Conservation (phyloP, 2,113 vertebrate species). For the Dolichotis patagonum region DNA sequence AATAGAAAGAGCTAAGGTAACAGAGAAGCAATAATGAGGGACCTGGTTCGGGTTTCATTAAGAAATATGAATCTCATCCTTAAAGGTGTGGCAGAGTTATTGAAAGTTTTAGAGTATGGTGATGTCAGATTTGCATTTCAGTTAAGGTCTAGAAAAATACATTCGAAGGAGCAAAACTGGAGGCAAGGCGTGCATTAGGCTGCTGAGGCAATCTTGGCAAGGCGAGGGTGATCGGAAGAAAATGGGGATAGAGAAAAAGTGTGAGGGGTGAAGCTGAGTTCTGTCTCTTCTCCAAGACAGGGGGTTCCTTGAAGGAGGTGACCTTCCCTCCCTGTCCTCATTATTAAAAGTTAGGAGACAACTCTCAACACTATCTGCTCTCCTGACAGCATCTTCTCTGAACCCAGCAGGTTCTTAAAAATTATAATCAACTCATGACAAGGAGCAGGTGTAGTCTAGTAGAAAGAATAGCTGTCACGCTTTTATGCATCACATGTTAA, state of each 20-base stretch:
- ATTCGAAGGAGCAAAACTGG: background rate
- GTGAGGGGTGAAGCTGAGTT: background rate
- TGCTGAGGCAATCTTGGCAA: background rate
- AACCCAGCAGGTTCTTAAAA: conserved; percentile 21
- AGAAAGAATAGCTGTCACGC: conserved; percentile 26
- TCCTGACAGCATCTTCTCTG: background rate
- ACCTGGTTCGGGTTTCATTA: background rate
- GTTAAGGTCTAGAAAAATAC: conserved; percentile 46
- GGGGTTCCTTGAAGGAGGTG: background rate
- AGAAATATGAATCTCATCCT: conserved; percentile 48
- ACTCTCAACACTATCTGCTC: conserved; percentile 28
- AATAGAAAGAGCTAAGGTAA: conserved; percentile 12
- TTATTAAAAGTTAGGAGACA: conserved; percentile 41
- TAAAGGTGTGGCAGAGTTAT: background rate
- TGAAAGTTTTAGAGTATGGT: conserved; percentile 28
- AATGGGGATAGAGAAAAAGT: background rate
- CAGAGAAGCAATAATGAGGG: background rate
- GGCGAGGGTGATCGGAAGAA: background rate
- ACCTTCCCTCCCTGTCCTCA: background rate
- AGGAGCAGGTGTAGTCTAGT: conserved; percentile 14
- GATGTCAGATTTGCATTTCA: conserved; percentile 41
- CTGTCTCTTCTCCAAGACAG: background rate
- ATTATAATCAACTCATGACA: conserved; percentile 36
- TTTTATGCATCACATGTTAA: conserved; percentile 10
- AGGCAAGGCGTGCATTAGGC: background rate